A percentile compares a stretch with the other conserved stretches of the same genome.
Conservation (phyloP, 2,113 vertebrate genomes). For the Phyllostomus hastatus region DNA sequence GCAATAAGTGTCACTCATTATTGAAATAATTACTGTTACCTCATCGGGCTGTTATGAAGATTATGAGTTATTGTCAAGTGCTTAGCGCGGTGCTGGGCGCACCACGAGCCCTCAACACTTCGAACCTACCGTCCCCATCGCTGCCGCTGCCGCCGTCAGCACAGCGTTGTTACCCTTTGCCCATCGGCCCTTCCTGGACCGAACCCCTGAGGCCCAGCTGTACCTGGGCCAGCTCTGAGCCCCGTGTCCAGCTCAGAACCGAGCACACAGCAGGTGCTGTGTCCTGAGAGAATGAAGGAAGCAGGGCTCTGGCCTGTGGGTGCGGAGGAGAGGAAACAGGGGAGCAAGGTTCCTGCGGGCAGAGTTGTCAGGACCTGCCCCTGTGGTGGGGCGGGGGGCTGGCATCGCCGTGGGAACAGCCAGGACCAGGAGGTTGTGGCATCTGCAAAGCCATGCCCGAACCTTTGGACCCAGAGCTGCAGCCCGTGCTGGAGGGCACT, state of each 20-base stretch:
- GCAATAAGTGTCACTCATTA: neutral
- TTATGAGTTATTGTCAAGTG: neutral
- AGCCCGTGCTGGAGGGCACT: neutral
- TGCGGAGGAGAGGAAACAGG: neutral
- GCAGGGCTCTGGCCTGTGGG: neutral
- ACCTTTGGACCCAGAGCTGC: neutral
- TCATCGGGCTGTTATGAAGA: conserved; percentile 24
- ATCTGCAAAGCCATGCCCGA: neutral
- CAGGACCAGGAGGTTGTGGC: neutral
- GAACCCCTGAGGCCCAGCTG: neutral
- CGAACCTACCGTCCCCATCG: neutral
- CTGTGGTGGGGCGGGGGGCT: fast-evolving
- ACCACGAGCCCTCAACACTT: neutral
- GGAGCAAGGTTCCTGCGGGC: neutral
- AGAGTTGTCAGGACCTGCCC: neutral
- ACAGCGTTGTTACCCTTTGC: fast-evolving
- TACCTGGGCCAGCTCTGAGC: neutral
- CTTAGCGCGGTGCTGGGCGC: neutral
- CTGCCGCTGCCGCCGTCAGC: fast-evolving
- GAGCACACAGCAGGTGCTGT: neutral
- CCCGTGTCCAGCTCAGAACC: neutral
- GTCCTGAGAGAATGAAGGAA: neutral
- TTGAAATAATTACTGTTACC: conserved; percentile 52
- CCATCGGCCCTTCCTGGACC: neutral
- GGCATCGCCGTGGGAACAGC: neutral